These are phyloP conservation scores for Eremobia ochroleuca DNA, from an alignment of 2,888 invertebrate genomes.

Conservation along the genomic window DNA sequence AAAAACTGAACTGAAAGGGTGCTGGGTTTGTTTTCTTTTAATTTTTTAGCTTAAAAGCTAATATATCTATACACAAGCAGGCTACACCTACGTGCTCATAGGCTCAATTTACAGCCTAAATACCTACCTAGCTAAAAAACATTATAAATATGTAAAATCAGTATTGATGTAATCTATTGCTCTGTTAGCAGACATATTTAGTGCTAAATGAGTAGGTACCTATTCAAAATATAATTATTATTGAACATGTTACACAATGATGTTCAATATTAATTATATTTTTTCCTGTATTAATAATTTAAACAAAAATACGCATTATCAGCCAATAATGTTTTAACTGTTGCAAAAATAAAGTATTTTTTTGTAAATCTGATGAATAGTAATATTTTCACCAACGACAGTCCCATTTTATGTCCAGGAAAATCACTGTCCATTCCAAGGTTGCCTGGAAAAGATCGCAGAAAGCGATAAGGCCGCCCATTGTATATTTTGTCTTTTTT, in stretches of 20 bases:
- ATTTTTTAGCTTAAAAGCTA: slow-evolving; percentile 5
- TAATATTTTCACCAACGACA: too few species aligned
- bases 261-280: background rate
- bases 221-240: background rate
- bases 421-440: too few species aligned
- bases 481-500: too few species aligned
- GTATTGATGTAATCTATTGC: background rate
- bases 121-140: background rate
- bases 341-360: background rate
- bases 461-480: too few species aligned
- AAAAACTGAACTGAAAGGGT: slow-evolving; percentile 10
- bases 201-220: background rate
- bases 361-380: background rate
- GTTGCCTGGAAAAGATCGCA: too few species aligned
- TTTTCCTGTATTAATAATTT: background rate
- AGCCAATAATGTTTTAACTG: background rate
- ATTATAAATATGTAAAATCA: background rate
- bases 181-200: background rate
- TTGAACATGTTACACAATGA: background rate
- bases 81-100: background rate
- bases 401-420: too few species aligned
- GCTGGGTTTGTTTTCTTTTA: slow-evolving; percentile 14
- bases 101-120: background rate
- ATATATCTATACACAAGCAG: background rate
- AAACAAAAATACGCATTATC: background rate